Evolutionary conservation across 1,140 invertebrate species (phyloP), one percentile per base, ranked within the genome.

Genomic region (Drosophila lacertosa): DNA sequence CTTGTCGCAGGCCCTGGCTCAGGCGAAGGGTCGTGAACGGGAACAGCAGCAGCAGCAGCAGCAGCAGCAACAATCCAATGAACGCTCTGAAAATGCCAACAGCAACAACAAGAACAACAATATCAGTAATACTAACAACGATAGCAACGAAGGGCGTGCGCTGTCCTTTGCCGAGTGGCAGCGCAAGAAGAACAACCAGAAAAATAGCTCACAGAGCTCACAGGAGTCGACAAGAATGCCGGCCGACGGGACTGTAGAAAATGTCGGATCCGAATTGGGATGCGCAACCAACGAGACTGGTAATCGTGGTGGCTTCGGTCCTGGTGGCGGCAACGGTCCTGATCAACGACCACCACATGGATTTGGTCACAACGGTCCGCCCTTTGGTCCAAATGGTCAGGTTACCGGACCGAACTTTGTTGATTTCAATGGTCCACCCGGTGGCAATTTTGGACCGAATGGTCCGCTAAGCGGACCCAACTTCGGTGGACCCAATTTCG

Each of bases 151-250:
- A 0, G 32, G 66, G 6, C 58, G 68, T 4, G 51, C 58, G 0
- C 1, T 89, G 50, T 84, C 74, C 5, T 89, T 89, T 71, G 76
- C 83, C 29, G 83, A 89, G 47, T 89, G 83, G 83, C 79, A 89
- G 40, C 68, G 73, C 10, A 77, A 89, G 18, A 89, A 89, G 24
- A 88, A 88, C 18, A 37, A 67, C 10, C 69, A 48, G 13, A 9
- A 11, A 15, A 24, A 5, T 37, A 18, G 20, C 10, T 55, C 54
- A 18, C 59, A n/a, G n/a, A n/a, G 48, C 18, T 53, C 60, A 11
- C 4, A 32, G 1, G 20, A 53, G 11, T 5, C 44, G 33, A 5
- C 53, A 13, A 22, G 44, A n/a, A 22, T 33, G 32, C 13, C 13
- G 32, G 24, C 32, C 10, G 15, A 48, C 16, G 20, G 15, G n/a